Evolutionary conservation across 2,113 vertebrate species (phyloP).

Genomic region (Columba janthina): DNA sequence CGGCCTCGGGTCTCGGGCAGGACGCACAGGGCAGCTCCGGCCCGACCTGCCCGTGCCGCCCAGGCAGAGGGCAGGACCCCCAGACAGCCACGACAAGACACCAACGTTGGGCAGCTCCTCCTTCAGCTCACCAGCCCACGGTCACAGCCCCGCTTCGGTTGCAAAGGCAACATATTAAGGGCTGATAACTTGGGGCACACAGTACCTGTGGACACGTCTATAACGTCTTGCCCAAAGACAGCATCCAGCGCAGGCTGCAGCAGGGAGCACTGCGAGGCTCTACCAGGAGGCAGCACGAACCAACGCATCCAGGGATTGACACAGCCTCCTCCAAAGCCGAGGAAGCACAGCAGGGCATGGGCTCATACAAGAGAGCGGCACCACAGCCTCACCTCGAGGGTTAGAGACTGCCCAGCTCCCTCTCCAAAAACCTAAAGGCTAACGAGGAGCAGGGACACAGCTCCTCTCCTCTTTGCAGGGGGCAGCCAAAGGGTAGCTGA

Average conservation of each 20-base stretch:
- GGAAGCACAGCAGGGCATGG: rapidly evolving
- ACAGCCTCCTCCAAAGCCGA: neutral
- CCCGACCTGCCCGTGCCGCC: rapidly evolving
- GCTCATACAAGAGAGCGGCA: rapidly evolving
- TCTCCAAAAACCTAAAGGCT: neutral
- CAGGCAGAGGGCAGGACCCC: neutral
- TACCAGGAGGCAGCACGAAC: neutral
- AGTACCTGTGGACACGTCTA: rapidly evolving
- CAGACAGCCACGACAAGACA: neutral
- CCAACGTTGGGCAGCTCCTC: neutral
- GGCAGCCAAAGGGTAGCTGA: neutral
- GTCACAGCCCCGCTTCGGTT: rapidly evolving
- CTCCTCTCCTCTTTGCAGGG: neutral
- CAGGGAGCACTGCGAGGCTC: neutral
- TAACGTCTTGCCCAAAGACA: neutral
- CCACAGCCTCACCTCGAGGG: neutral
- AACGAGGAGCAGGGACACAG: rapidly evolving
- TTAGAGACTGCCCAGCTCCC: neutral
- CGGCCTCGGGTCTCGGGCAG: neutral
- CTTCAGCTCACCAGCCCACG: neutral
- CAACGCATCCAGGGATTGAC: rapidly evolving
- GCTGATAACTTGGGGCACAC: rapidly evolving
- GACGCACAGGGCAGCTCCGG: neutral
- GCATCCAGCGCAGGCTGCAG: neutral
- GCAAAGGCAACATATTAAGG: rapidly evolving